Evolutionary conservation across 2,113 vertebrate species (phyloP).

Genomic region (Anarrhichthys ocellatus): DNA sequence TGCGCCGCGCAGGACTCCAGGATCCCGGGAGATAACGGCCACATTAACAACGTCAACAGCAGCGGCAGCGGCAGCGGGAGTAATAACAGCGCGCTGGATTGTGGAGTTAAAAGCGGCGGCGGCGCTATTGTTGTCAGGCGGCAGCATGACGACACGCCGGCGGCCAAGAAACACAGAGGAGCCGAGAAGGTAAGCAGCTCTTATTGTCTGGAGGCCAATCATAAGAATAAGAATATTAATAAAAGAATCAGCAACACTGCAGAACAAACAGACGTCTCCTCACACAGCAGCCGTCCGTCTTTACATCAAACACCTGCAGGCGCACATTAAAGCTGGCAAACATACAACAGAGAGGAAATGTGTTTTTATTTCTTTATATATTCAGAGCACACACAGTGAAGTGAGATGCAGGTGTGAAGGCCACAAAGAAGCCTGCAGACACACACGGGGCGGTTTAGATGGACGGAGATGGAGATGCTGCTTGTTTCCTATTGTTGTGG

Average conservation of each 20-base stretch:
- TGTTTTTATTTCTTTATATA: background rate
- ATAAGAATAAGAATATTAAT: background rate
- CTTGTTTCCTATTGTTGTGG: conserved; percentile 50
- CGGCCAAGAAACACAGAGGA: conserved; percentile 92
- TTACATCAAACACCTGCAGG: background rate
- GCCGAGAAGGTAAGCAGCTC: conserved; percentile 90
- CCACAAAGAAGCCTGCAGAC: conserved; percentile 47
- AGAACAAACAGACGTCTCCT: background rate
- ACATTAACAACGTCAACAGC: conserved; percentile 61
- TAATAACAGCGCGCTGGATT: conserved; percentile 78
- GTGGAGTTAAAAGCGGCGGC: conserved; percentile 84
- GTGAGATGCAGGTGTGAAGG: conserved; percentile 62
- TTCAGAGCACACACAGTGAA: conserved; percentile 46
- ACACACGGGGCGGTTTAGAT: conserved; percentile 8
- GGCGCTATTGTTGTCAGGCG: conserved; percentile 89
- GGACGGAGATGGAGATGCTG: conserved; percentile 26
- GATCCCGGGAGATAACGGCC: conserved; percentile 74
- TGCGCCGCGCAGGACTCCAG: conserved; percentile 81
- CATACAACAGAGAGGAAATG: background rate
- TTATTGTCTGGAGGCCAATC: conserved; percentile 54
- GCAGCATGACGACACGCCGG: conserved; percentile 90
- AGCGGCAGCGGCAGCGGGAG: background rate
- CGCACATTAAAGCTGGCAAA: background rate
- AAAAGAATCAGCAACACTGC: background rate
- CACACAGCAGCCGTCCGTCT: background rate